These are phyloP conservation scores for Tetragonula carbonaria DNA, from an alignment of 2,888 invertebrate species.

Conservation along the genomic window DNA sequence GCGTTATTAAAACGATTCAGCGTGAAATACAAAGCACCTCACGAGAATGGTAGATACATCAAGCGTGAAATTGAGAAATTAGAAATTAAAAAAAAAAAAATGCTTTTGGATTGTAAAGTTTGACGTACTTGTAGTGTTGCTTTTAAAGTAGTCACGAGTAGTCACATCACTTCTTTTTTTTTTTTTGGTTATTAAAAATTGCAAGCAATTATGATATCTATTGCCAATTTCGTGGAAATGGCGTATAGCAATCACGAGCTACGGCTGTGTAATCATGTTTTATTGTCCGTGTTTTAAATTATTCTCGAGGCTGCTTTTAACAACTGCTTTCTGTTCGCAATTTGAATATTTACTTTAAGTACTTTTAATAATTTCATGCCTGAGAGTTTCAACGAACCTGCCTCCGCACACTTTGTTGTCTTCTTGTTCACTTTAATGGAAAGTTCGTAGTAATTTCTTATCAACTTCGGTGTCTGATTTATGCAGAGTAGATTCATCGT, in stretches of 20 bases:
- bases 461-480: neutral
- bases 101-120: neutral
- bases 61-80: neutral
- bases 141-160: neutral
- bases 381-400: neutral
- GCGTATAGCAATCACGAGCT: slow-evolving; percentile 9
- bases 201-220: slow-evolving; percentile 4
- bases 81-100: neutral
- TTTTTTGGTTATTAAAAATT: neutral
- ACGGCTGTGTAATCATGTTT: slow-evolving; percentile 54
- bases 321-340: slow-evolving; percentile 51
- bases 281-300: slow-evolving; percentile 50
- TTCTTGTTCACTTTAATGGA: no score
- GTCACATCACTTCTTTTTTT: neutral
- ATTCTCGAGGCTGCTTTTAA: slow-evolving; percentile 41
- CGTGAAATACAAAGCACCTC: neutral
- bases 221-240: neutral
- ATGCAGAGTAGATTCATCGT: neutral
- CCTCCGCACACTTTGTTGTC: neutral
- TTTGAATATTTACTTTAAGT: neutral
- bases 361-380: neutral
- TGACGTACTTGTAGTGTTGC: neutral
- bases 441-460: neutral
- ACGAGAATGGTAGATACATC: slow-evolving; percentile 16
- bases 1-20: neutral